phyloP scores from a whole-genome alignment of 2,888 invertebrate species.

The Chrysina gloriosa region DNA sequence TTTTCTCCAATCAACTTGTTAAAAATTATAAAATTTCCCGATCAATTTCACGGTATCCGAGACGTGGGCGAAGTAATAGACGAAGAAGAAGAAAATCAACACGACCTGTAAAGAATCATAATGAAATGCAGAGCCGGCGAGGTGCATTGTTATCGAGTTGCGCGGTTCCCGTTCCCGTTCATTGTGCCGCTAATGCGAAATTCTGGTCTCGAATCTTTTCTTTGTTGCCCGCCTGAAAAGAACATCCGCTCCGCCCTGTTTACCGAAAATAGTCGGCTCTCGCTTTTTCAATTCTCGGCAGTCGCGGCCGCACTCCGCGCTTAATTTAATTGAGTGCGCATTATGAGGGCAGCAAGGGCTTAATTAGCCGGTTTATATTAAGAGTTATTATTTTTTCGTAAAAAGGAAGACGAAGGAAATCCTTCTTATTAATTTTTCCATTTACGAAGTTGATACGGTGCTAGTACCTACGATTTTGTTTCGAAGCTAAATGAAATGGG shows the following conservation, averaged over 20 bases:
- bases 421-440: background rate
- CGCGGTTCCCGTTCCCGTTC: conserved; percentile 44
- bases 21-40: no score
- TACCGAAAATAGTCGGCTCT: conserved; percentile 48
- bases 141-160: conserved; percentile 36
- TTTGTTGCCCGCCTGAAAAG: conserved; percentile 51
- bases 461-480: background rate
- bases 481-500: no score
- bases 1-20: no score
- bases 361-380: conserved; percentile 20
- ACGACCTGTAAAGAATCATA: no score
- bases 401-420: no score
- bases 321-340: conserved; percentile 25
- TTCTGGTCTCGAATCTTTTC: conserved; percentile 55
- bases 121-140: conserved; percentile 20
- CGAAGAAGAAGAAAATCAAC: no score
- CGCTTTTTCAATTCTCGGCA: conserved; percentile 45
- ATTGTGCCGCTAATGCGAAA: conserved; percentile 54
- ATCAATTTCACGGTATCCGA: no score
- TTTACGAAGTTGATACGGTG: background rate
- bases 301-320: background rate
- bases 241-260: conserved; percentile 52
- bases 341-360: conserved; percentile 13
- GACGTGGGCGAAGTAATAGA: no score
- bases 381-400: conserved; percentile 13